Percentiles rank a stretch among this genome's conserved stretches.
These are phyloP conservation scores for Ondatra zibethicus DNA, from an alignment of 2,113 vertebrate genomes.

Conservation along the genomic window DNA sequence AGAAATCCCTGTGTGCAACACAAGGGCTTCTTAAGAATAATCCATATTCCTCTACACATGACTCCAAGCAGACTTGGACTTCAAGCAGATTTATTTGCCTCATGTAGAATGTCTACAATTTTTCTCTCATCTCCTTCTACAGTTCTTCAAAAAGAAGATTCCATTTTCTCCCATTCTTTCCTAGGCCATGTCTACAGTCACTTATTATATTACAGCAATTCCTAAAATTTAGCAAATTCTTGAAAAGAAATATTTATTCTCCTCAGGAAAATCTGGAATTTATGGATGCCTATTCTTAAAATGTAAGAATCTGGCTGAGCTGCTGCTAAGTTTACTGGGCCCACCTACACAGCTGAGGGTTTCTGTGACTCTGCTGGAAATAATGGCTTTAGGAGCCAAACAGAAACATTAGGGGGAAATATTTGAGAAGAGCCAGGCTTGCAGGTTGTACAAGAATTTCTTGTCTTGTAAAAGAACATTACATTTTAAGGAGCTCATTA, in stretches of 20 bases:
- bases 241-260: slow-evolving; percentile 80
- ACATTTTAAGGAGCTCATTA: slow-evolving; percentile 76
- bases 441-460: slow-evolving; percentile 64
- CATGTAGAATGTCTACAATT: slow-evolving; percentile 10
- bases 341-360: slow-evolving; percentile 75
- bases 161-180: slow-evolving; percentile 38
- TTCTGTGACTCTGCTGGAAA: slow-evolving; percentile 79
- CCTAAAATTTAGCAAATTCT: slow-evolving; percentile 80
- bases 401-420: slow-evolving; percentile 77
- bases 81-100: not conserved
- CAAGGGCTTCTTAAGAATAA: not conserved
- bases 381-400: slow-evolving; percentile 82
- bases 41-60: not conserved
- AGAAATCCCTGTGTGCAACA: not conserved
- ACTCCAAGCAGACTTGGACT: not conserved
- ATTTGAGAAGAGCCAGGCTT: slow-evolving; percentile 75
- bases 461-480: slow-evolving; percentile 79
- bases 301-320: slow-evolving; percentile 77
- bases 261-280: slow-evolving; percentile 74
- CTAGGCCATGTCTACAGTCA: slow-evolving; percentile 61
- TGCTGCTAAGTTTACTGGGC: slow-evolving; percentile 80
- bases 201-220: slow-evolving; percentile 67
- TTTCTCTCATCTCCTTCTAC: slow-evolving; percentile 24
- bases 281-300: slow-evolving; percentile 80
- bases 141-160: slow-evolving; percentile 56